Percentiles rank a stretch among this genome's conserved stretches.
These are phyloP conservation scores for Amphiprion percula DNA, from an alignment of 2,113 vertebrate species.

Conservation along the genomic window DNA sequence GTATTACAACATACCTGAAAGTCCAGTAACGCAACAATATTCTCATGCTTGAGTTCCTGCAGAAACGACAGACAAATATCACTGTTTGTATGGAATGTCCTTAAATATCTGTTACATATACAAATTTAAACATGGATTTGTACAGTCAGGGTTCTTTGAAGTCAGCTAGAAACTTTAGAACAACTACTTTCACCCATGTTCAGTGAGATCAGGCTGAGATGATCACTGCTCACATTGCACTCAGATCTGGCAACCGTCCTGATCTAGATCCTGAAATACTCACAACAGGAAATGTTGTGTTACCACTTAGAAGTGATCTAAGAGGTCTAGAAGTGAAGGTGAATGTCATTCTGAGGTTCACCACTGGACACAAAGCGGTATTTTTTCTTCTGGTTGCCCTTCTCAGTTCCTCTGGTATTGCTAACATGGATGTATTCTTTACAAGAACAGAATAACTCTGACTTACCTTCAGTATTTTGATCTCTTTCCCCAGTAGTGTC, in stretches of 20 bases:
- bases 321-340: not conserved
- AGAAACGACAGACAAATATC: constrained; percentile 54
- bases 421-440: not conserved
- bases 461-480: constrained; percentile 98
- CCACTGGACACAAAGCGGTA: not conserved
- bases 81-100: not conserved
- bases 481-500: constrained; percentile 96
- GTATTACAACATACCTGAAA: constrained; percentile 89
- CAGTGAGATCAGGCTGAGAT: not conserved
- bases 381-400: not conserved
- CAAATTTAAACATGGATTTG: not conserved
- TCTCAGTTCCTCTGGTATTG: not conserved
- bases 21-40: constrained; percentile 97
- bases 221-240: not conserved
- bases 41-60: constrained; percentile 98
- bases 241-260: not conserved
- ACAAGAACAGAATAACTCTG: constrained; percentile 42
- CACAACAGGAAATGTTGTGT: not conserved
- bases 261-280: not conserved
- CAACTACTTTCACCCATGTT: not conserved
- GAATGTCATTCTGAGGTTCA: not conserved
- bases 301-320: not conserved
- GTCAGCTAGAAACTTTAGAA: constrained; percentile 2
- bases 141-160: not conserved
- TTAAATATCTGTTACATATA: not conserved